phyloP scores from a whole-genome alignment of 64 coral and sea anemone genomes.

The Pocillopora verrucosa region DNA sequence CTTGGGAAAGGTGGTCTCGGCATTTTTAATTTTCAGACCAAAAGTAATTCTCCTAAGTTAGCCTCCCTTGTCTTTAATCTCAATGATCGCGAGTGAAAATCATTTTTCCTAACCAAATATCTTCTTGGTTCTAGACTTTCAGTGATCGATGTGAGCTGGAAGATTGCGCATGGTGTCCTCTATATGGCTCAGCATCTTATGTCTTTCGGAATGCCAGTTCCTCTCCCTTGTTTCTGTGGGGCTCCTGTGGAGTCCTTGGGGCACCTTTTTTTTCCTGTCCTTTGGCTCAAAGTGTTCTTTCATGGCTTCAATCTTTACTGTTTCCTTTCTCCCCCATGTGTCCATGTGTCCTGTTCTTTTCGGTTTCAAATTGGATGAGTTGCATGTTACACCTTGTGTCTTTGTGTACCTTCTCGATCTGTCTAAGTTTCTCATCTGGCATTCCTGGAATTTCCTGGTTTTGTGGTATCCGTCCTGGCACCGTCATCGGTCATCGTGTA shows the following conservation, averaged over 20 bases:
- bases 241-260: background rate
- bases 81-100: no score
- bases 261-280: background rate
- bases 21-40: background rate
- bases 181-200: background rate
- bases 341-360: background rate
- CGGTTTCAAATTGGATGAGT: background rate
- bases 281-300: background rate
- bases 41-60: background rate
- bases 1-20: background rate
- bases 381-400: background rate
- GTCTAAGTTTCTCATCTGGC: background rate
- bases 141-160: constrained; percentile 14
- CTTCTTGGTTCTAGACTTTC: background rate
- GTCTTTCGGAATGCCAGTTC: background rate
- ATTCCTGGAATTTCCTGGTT: background rate
- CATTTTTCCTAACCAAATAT: no score
- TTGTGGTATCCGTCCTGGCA: background rate
- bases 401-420: background rate
- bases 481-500: background rate
- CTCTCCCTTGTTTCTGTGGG: no score
- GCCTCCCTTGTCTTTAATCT: background rate
- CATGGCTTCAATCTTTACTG: background rate
- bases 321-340: background rate
- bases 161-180: constrained; percentile 5